These are phyloP conservation scores for Darevskia mixta DNA, from an alignment of 2,797 vertebrate species.

Conservation along the genomic window DNA sequence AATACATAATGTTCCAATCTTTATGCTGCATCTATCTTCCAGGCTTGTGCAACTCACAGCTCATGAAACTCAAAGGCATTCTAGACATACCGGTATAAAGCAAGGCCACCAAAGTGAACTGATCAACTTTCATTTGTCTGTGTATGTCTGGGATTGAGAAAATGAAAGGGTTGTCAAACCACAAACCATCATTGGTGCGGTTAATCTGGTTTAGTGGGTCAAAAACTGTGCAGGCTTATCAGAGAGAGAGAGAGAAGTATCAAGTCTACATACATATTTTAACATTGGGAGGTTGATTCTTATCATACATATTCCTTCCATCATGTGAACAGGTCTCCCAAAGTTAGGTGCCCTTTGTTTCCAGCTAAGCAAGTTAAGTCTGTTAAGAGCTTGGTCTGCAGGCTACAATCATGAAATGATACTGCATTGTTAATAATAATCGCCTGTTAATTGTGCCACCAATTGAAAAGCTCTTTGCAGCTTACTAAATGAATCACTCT, in stretches of 20 bases:
- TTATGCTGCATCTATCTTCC: neutral
- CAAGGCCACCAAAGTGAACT: no score
- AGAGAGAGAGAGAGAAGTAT: no score
- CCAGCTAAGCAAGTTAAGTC: conserved; percentile 1
- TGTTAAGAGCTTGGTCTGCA: conserved; percentile 26
- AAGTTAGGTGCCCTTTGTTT: neutral
- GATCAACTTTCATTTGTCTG: neutral
- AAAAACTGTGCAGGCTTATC: neutral
- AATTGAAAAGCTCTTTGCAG: conserved; percentile 84
- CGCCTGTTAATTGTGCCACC: conserved; percentile 81
- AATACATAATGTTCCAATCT: neutral
- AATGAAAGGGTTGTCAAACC: neutral
- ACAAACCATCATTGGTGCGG: neutral
- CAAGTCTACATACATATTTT: neutral
- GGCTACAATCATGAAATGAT: conserved; percentile 55
- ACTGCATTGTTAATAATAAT: conserved; percentile 58
- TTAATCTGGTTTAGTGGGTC: neutral
- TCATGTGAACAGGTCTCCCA: neutral
- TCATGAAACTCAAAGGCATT: neutral
- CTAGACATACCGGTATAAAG: neutral
- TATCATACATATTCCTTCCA: neutral
- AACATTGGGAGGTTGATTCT: neutral
- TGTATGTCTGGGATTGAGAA: neutral
- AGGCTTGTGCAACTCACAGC: neutral
- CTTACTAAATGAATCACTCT: conserved; percentile 80